Conservation (phyloP, 2,888 invertebrate species). For the Drosophila demipolita region DNA sequence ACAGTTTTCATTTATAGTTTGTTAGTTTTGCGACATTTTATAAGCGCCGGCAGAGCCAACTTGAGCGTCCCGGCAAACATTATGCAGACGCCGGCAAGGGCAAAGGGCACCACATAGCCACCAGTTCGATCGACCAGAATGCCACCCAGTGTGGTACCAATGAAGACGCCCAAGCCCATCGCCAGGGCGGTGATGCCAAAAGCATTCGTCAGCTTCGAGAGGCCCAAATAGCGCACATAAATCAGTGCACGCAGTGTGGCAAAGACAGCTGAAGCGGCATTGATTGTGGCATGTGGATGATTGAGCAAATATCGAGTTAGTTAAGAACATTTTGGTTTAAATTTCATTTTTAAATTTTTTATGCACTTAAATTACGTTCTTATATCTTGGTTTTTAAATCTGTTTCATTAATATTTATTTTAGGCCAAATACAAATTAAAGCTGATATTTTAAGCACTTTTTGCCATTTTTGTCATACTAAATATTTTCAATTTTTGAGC, state of each 20-base stretch:
- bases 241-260: conserved; percentile 91
- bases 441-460: too few relatives aligned
- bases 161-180: conserved; percentile 90
- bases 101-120: conserved; percentile 64
- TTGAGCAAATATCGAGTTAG: not conserved
- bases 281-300: not conserved
- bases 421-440: too few relatives aligned
- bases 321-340: not conserved
- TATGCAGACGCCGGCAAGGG: conserved; percentile 78
- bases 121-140: conserved; percentile 65
- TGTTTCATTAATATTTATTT: too few relatives aligned
- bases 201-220: conserved; percentile 91
- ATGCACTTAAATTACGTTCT: not conserved
- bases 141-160: conserved; percentile 86
- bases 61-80: conserved; percentile 69
- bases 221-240: conserved; percentile 90
- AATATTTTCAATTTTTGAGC: too few relatives aligned
- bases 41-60: conserved; percentile 64
- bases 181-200: conserved; percentile 91
- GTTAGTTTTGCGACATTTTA: conserved; percentile 13
- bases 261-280: conserved; percentile 88
- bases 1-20: conserved; percentile 1
- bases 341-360: not conserved
- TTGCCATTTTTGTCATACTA: too few relatives aligned
- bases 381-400: too few relatives aligned